Conservation (phyloP, 2,797 vertebrate genomes). For the Cynopterus sphinx region DNA sequence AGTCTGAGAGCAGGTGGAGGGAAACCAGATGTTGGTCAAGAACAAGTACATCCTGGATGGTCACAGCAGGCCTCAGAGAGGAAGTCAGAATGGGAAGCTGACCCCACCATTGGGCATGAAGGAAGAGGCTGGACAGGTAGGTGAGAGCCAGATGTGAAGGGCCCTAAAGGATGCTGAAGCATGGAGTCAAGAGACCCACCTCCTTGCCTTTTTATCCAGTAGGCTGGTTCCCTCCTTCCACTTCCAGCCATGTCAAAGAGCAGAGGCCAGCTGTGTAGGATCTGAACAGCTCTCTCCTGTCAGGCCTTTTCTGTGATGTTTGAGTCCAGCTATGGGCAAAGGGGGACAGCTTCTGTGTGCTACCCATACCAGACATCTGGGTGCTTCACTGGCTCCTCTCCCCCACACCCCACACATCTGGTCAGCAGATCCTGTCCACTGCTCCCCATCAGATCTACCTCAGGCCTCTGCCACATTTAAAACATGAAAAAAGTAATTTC, state of each 20-base stretch:
- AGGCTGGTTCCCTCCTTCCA: neutral
- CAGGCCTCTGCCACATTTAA: neutral
- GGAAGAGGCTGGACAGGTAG: neutral
- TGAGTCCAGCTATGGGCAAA: neutral
- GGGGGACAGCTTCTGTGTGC: rapidly evolving
- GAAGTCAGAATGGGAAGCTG: neutral
- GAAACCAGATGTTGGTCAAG: neutral
- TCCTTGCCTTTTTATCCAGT: neutral
- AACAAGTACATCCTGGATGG: neutral
- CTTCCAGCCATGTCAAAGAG: neutral
- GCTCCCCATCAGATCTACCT: neutral
- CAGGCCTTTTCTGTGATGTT: neutral
- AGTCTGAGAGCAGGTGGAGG: neutral
- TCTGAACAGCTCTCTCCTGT: neutral
- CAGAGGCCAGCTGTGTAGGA: neutral
- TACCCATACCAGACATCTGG: neutral
- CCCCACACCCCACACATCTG: neutral
- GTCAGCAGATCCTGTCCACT: neutral
- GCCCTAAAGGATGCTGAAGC: neutral
- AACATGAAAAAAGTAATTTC: neutral
- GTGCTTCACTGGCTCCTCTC: neutral
- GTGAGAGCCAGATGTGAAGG: neutral
- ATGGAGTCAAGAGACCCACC: neutral
- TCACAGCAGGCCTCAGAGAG: neutral
- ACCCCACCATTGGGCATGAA: neutral